Evolutionary conservation across 53 echinoderm and acorn worm species (phyloP), one percentile per base, ranked within the genome.

Genomic region (Crossaster papposus): DNA sequence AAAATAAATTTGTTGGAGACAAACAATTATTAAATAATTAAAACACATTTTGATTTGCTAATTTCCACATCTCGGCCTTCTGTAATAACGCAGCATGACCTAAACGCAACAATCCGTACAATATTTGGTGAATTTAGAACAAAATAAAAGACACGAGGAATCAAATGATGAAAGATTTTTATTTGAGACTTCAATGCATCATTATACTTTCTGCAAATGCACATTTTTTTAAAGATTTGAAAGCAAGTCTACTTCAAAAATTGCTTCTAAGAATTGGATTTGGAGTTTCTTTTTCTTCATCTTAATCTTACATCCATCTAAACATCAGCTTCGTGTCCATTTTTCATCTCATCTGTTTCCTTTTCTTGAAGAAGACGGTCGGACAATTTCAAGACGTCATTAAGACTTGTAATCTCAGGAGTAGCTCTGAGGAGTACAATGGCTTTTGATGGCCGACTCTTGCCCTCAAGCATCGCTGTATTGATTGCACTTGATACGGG

Each of bases 401-500:
- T 90, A 90, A 51, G 58, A 90, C 54, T 70, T 81, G 54, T 78
- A 90, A 90, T 90, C 81, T 90, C 81, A 52, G 23, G 53, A 70
- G 90, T 54, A 36, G 52, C 90, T 72, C 72, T 70, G 36, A 37
- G 90, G 73, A 36, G 52, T 80, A 90, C 90, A 90, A 90, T 90
- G 81, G 81, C 90, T 81, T 90, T 90, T 90, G 81, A 90, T 90
- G 81, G 90, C 81, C 72, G 90, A 90, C 44, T 72, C 72, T 72
- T 81, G 72, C 81, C 90, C 81, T 9, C 38, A 55, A 90, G 90
- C 81, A 72, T 30, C 29, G 4, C 28, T 54, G 90, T 81, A 81
- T 90, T 81, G 90, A 90, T 90, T 90, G 90, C 90, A 83, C 64
- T 62, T 83, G 90, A 90, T 90, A 90, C 65, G 30, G 64, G 77